Evolutionary conservation across 2,888 invertebrate species (phyloP).

Genomic region (Neria commutata): DNA sequence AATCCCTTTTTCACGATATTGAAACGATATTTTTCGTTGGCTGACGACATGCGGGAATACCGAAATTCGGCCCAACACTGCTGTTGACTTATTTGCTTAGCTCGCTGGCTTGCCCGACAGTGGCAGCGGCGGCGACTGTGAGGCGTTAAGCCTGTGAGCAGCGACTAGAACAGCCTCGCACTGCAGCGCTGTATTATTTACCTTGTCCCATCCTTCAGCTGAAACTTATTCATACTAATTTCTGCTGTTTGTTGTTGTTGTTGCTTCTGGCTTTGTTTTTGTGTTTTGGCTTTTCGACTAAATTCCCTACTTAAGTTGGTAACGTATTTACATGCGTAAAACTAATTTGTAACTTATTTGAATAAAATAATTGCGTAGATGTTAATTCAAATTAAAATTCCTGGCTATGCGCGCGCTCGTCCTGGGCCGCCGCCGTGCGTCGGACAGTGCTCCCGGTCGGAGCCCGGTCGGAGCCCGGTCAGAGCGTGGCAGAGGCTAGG

Average conservation of each 20-base stretch:
- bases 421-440: no score
- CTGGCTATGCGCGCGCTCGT: not conserved
- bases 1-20: no score
- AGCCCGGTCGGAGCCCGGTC: no score
- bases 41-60: no score
- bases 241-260: not conserved
- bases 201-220: not conserved
- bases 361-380: conserved; percentile 46
- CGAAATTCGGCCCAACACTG: no score
- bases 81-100: no score
- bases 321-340: conserved; percentile 43
- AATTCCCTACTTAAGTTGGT: conserved; percentile 13
- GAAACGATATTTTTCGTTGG: no score
- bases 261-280: not conserved
- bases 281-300: not conserved
- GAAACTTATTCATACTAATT: no score
- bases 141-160: no score
- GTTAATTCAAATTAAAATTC: conserved; percentile 6
- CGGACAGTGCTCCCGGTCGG: no score
- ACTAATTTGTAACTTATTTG: conserved; percentile 52
- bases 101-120: no score
- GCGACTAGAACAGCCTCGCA: not conserved
- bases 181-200: not conserved
- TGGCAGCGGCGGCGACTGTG: no score
- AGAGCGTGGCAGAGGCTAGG: not conserved